Base-by-base conservation (phyloP, 2,888 invertebrate genomes). In the Conchocele bisecta region DNA sequence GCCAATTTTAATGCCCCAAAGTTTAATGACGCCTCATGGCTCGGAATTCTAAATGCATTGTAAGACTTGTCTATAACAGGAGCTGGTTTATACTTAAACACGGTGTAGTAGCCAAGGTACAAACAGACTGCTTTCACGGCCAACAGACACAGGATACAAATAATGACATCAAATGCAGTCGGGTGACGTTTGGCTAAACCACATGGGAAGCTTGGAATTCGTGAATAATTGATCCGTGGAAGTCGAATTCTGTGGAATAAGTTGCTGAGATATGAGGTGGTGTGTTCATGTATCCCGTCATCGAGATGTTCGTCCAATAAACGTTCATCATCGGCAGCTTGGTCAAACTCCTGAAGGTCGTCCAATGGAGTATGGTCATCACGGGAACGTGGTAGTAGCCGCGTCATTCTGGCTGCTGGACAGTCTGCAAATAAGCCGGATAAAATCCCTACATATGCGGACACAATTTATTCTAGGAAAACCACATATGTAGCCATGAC, bases 31-130 rank as follows among this genome's bases (percentile, higher is more conserved):
- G 84, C 88, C 50, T 82, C 63, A 61, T 89, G 89, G 57, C 88
- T 83, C 29, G 89, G 89, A 72, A 89, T 89, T 58, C 80, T 80
- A 69, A 89, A 89, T 15, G 89, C 85, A 37, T 83, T 74, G 35
- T 89, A 82, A 11, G 89, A 88, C 57, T 87, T 86, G 66, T 89
- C 89, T 24, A 89, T 86, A 24, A 85, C 81, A 9, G 82, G 83
- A 9, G 72, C 71, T 7, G 86, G 85, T 33, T 83, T 74, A 33
- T 74, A 64, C 9, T 82, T 59, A 48, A 86, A 75, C 37, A 86
- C 50, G 17, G 84, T 81, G 63, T 84, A 83, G 29, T 68, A 72
- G 1, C 86, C 87, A 1, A 86, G 71, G 2, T 72, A 75, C 7
- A 75, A 39, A 60, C 75, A 79, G n/a, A 81, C 48, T 7, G 61